Percentiles rank a stretch among this genome's conserved stretches.
These are phyloP conservation scores for Anolis carolinensis DNA, from an alignment of 2,113 vertebrate species.

Conservation along the genomic window DNA sequence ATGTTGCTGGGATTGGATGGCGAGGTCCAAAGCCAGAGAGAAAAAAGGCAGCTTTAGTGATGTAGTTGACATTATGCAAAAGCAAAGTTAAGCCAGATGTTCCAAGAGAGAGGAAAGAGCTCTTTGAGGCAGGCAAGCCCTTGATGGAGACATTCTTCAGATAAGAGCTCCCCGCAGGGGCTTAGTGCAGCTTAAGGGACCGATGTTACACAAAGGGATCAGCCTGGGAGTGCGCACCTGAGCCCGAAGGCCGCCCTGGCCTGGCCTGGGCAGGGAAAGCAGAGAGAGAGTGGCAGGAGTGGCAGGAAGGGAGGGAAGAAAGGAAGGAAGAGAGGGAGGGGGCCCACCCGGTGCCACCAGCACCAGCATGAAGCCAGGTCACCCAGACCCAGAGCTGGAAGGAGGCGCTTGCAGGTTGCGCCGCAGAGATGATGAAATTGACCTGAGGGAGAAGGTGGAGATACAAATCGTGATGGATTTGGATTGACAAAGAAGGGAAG, in stretches of 20 bases:
- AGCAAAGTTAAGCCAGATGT: neutral
- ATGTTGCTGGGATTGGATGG: too few relatives aligned
- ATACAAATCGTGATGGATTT: neutral
- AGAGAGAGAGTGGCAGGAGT: too few relatives aligned
- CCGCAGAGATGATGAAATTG: neutral
- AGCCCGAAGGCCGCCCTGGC: neutral
- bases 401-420: slow-evolving; percentile 9
- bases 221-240: neutral
- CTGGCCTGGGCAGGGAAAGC: too few relatives aligned
- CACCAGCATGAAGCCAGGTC: neutral
- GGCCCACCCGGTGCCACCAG: neutral
- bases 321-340: too few relatives aligned
- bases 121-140: neutral
- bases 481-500: slow-evolving; percentile 7
- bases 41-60: too few relatives aligned
- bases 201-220: slow-evolving; percentile 1
- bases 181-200: neutral
- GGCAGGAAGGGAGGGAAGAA: too few relatives aligned
- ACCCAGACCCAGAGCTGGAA: slow-evolving; percentile 3
- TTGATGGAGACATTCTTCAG: neutral
- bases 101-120: neutral
- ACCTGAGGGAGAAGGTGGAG: slow-evolving; percentile 21
- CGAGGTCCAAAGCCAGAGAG: neutral
- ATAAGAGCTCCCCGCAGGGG: neutral
- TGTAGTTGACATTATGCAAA: neutral